Base-by-base conservation (phyloP, 1,140 invertebrate species). In the Hyphantria cunea region DNA sequence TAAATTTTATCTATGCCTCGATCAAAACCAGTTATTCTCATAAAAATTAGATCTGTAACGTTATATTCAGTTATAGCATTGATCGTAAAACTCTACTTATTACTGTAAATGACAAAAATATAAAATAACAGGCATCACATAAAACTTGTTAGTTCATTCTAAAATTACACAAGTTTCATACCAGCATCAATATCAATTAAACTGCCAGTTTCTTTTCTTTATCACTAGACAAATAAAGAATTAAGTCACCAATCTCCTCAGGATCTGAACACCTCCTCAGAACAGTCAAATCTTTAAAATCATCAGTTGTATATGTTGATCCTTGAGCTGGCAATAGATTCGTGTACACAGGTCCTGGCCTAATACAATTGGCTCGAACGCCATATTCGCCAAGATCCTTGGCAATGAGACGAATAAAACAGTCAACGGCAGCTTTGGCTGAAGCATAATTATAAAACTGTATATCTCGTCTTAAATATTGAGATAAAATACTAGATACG, bases 401-500 rank as follows among this genome's bases (percentile, higher is more conserved):
- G n/a, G 60, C 60, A 6, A 14, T 33, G 15, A 31, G 15, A 7
- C 42, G 31, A 5, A 41, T 63, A 13, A 63, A 54, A 15, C 47
- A 31, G 44, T 53, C 44, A 10, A 63, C 7, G 5, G 31, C 60
- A 12, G 60, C 50, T 41, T 63, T 63, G 3, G 15, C 48, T 41
- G 49, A 52, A 52, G 11, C 14, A 7, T 15, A 31, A 17, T 39
- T 8, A 39, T 13, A n/a, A 25, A 25, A 25, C 33, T 15, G 48
- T 34, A 11, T 39, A 2, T 9, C 9, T 39, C n/a, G 8, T 39
- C n/a, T 39, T 39, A n/a, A 10, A 39, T 39, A n/a, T 10, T 12
- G 0, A 9, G 17, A 95, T 71, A 90, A 92, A 0, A 96, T 93
- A 76, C 95, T 96, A 3, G 95, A 96, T 2, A 96, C 93, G 84